Base-by-base conservation (phyloP, 1,140 invertebrate genomes). In the Sinella curviseta region DNA sequence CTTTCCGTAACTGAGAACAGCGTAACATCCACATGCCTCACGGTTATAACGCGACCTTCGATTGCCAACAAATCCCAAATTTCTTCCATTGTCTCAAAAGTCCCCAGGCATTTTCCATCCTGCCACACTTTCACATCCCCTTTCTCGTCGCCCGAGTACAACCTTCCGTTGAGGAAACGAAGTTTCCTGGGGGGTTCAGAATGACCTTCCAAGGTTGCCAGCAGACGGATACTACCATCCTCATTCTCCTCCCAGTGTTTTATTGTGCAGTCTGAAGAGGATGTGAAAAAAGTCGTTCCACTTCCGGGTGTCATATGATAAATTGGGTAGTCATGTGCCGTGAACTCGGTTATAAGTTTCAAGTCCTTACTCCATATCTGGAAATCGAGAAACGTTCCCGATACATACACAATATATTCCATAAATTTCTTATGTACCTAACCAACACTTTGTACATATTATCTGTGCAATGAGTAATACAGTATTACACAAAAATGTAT, bases 231-330 rank as follows among this genome's bases (percentile, higher is more conserved):
- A 30, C 12, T 26, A 48, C 74, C 74, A 48, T 75, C 28, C 16
- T 8, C 34, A 20, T 2, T 16, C 28, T 75, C 74, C 14, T 75
- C 74, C 74, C 74, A 75, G 17, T 75, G 74, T 24, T 48, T 75
- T n/a, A 75, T 75, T n/a, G 74, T 75, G 24, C 74, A 75, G 36
- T 75, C 74, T 48, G 74, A 39, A 48, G 74, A 75, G 28, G 34
- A 39, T 20, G 74, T 75, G 24, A 75, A 75, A 75, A 75, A 75
- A 2, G 74, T 39, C 3, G 34, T 4, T 31, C 24, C 24, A 16
- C n/a, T 33, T 75, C 35, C 35, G 24, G 35, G 36, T 48, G 24
- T 12, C 74, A 75, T 75, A 35, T 75, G 34, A 30, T 39, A 75
- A 75, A 75, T 75, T 12, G 74, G 74, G 28, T 75, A 75, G 2